These are phyloP conservation scores for Leptonema lineaticorne DNA, from an alignment of 1,140 invertebrate genomes.

Conservation along the genomic window DNA sequence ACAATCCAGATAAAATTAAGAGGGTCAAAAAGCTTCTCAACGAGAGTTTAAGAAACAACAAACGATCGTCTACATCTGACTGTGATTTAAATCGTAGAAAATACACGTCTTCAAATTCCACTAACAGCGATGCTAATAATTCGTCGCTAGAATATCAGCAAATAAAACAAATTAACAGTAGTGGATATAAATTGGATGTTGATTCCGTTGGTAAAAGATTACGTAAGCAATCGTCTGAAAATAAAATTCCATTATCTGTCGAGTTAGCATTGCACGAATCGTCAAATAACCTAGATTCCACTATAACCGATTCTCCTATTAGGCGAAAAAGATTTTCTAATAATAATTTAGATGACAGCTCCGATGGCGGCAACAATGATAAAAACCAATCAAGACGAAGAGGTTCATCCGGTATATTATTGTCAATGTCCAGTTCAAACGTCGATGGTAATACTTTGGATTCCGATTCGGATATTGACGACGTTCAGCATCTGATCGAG, in stretches of 20 bases:
- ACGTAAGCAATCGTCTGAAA: conserved; percentile 41
- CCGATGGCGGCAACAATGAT: conserved; percentile 45
- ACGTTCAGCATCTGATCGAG: conserved; percentile 58
- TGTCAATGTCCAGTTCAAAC: conserved; percentile 31
- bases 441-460: conserved; percentile 56
- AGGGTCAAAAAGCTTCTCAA: conserved; percentile 34
- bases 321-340: conserved; percentile 50
- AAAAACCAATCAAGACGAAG: conserved; percentile 31
- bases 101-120: conserved; percentile 39
- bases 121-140: conserved; percentile 38
- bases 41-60: conserved; percentile 33
- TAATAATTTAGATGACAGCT: conserved; percentile 53
- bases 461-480: conserved; percentile 68
- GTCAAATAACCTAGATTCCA: conserved; percentile 52
- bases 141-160: conserved; percentile 38
- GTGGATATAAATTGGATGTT: conserved; percentile 49
- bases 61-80: conserved; percentile 36
- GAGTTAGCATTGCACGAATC: conserved; percentile 33
- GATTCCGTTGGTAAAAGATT: conserved; percentile 50
- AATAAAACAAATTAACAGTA: conserved; percentile 44
- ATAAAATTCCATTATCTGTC: conserved; percentile 31
- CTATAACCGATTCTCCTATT: conserved; percentile 32
- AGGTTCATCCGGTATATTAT: conserved; percentile 27
- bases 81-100: conserved; percentile 34
- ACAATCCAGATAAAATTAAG: conserved; percentile 35